phyloP scores from a whole-genome alignment of 2,797 vertebrate genomes.

The Sylvilagus floridanus region DNA sequence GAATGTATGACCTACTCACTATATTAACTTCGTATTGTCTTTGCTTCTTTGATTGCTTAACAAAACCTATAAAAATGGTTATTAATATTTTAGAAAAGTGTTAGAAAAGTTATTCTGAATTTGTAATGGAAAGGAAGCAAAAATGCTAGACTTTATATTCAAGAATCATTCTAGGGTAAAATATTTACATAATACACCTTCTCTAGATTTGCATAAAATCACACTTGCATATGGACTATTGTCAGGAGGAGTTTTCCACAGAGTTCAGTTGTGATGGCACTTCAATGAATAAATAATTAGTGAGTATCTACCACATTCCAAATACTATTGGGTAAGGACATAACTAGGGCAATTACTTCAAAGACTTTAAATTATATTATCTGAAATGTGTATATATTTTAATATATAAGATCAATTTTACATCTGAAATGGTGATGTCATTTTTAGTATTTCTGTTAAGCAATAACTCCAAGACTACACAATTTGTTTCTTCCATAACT shows the following conservation, averaged over 20 bases:
- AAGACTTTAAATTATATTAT: not conserved
- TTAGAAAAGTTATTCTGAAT: conserved; percentile 31
- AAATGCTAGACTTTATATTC: not conserved
- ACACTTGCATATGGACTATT: not conserved
- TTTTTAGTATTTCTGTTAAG: not conserved
- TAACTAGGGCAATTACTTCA: not conserved
- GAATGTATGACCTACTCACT: conserved; percentile 64
- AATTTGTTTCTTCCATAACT: not conserved
- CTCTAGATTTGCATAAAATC: not conserved
- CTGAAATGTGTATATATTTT: not conserved
- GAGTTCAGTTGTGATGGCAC: not conserved
- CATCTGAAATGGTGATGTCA: not conserved
- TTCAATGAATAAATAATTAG: not conserved
- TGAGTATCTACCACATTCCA: not conserved
- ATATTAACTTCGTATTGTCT: conserved; percentile 78
- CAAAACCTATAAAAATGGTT: conserved; percentile 74
- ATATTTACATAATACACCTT: not conserved
- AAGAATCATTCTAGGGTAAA: not conserved
- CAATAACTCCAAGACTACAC: not conserved
- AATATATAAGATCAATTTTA: not conserved
- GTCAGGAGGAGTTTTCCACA: not conserved
- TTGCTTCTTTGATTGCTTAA: conserved; percentile 72
- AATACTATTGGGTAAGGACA: not conserved
- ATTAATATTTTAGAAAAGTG: conserved; percentile 78
- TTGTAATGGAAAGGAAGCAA: conserved; percentile 42